Evolutionary conservation across 2,888 invertebrate genomes (phyloP).

Genomic region (Acleris emargana): DNA sequence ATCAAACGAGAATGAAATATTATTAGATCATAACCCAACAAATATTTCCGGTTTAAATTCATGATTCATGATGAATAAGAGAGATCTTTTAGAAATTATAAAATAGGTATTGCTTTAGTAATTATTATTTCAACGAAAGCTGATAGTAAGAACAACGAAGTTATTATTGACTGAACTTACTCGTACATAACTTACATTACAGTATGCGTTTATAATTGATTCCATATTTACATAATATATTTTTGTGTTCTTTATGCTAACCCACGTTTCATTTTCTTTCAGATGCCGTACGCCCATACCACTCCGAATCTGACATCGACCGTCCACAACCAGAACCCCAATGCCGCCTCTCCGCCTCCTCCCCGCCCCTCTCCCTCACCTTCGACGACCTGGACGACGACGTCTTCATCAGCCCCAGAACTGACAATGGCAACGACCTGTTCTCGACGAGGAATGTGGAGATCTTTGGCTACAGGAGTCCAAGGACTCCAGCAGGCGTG

Average conservation of each 20-base stretch:
- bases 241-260: neutral
- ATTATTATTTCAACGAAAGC: no score
- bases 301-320: conserved; percentile 70
- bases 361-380: conserved; percentile 67
- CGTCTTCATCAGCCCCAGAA: conserved; percentile 70
- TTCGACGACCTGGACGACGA: conserved; percentile 78
- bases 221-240: no score
- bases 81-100: no score
- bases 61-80: no score
- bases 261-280: conserved; percentile 41
- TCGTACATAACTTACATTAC: no score
- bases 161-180: no score
- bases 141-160: no score
- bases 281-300: conserved; percentile 66
- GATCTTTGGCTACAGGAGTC: conserved; percentile 70
- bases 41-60: no score
- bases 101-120: no score
- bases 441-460: conserved; percentile 73
- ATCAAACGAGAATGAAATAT: no score
- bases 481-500: conserved; percentile 73
- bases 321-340: conserved; percentile 54
- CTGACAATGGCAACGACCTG: conserved; percentile 66
- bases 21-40: no score
- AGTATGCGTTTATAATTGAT: no score
- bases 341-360: conserved; percentile 69